Conservation (phyloP, 2,888 invertebrate species). For the Eupsilia transversa region DNA sequence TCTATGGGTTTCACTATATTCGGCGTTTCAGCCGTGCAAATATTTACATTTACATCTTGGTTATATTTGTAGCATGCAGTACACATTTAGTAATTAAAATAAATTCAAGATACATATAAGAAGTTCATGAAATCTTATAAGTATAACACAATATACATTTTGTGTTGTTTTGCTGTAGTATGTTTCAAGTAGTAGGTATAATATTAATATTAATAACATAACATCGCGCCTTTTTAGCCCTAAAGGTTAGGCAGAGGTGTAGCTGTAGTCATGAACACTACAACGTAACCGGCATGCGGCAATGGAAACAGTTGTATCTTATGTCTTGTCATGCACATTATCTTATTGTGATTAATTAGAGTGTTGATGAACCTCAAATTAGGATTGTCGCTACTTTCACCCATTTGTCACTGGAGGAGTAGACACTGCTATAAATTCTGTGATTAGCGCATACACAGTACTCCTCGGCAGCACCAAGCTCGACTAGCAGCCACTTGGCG, state of each 20-base stretch:
- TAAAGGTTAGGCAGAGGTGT: not conserved
- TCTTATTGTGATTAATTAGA: not conserved
- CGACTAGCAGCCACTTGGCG: not conserved
- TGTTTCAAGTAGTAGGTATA: not conserved
- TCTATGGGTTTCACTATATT: no score
- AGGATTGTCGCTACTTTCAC: not conserved
- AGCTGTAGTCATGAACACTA: not conserved
- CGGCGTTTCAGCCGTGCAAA: no score
- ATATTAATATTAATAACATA: not conserved
- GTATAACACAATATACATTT: not conserved
- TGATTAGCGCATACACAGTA: not conserved
- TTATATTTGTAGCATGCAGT: no score
- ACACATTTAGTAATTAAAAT: no score
- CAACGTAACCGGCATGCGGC: not conserved
- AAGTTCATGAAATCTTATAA: no score
- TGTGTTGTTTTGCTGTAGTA: not conserved
- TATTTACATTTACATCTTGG: no score
- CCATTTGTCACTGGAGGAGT: not conserved
- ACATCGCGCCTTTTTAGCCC: not conserved
- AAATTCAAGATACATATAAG: no score
- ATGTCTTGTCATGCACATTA: not conserved
- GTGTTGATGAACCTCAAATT: not conserved
- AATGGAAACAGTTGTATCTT: not conserved
- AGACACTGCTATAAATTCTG: not conserved
- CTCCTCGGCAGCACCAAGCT: not conserved